Evolutionary conservation across 2,113 vertebrate species (phyloP), one percentile per base, ranked within the genome.

Genomic region (Muscicapa adusta): DNA sequence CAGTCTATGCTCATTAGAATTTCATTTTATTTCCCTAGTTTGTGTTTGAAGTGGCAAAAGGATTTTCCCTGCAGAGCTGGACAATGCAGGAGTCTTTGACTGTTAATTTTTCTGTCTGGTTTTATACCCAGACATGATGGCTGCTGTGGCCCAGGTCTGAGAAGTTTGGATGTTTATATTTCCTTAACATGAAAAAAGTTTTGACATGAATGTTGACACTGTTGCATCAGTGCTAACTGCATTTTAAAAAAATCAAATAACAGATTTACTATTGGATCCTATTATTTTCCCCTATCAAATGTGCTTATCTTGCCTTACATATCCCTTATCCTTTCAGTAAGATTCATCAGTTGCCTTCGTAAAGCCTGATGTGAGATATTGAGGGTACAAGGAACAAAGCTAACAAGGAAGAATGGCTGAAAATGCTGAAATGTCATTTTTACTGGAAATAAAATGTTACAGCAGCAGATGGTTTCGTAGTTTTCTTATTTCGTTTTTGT

Each of bases 51-150:
- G 79, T 19, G 8, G 50, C 33, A 61, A 23, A 82, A 68, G 10
- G 15, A 5, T 74, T 85, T 78, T 93, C 18, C 10, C 57, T 88
- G 33, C 7, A 1, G 53, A 54, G 42, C 40, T 67, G 43, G 34
- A 16, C 18, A 60, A 38, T 33, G 38, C 43, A 88, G 51, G 26
- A 74, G 10, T 36, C 61, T 62, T 53, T 45, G 31, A 8, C 12
- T 43, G 8, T 72, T 84, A 22, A 40, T 76, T 83, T 93, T 24
- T 9, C 18, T 91, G 33, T 3, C 34, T 87, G 57, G 12, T 80
- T 34, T 80, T 73, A 14, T 4, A 12, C 11, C 36, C 66, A 68
- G n/a, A 65, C 23, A 45, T 0, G 0, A 4, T 40, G 34, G 10
- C 43, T 82, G 25, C 66, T 51, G 14, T 26, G 29, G 8, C 54